These are phyloP conservation scores for Hybognathus amarus DNA, from an alignment of 2,797 vertebrate genomes.

Conservation along the genomic window DNA sequence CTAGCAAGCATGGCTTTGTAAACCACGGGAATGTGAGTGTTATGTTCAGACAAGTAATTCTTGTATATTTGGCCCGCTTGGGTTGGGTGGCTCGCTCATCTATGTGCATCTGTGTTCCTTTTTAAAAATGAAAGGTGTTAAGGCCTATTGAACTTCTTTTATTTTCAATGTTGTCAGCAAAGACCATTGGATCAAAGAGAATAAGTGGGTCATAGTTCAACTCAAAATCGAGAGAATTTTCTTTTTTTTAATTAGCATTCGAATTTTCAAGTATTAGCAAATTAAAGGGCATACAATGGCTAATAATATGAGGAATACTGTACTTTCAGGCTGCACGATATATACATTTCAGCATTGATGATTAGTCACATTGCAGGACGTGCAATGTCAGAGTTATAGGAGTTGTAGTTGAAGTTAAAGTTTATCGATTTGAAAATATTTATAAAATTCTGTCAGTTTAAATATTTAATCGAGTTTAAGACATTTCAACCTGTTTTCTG, in stretches of 20 bases:
- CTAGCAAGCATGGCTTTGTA: conserved; percentile 89
- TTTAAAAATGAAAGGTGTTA: background rate
- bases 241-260: too few species aligned
- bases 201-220: background rate
- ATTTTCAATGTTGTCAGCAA: background rate
- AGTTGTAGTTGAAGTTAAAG: too few species aligned
- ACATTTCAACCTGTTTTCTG: too few species aligned
- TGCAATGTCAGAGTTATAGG: too few species aligned
- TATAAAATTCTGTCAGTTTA: too few species aligned
- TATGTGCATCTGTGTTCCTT: background rate
- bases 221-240: background rate
- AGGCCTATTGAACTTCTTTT: background rate
- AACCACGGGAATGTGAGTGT: conserved; percentile 88
- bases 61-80: background rate
- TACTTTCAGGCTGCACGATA: background rate
- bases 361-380: too few species aligned
- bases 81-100: background rate
- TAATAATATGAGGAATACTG: background rate
- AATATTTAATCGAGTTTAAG: too few species aligned
- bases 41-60: conserved; percentile 63
- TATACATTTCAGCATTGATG: too few species aligned
- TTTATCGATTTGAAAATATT: too few species aligned
- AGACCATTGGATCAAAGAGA: background rate
- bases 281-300: background rate
- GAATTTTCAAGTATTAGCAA: background rate